Conservation (phyloP, 2,888 invertebrate genomes). For the Epinotia brunnichana region DNA sequence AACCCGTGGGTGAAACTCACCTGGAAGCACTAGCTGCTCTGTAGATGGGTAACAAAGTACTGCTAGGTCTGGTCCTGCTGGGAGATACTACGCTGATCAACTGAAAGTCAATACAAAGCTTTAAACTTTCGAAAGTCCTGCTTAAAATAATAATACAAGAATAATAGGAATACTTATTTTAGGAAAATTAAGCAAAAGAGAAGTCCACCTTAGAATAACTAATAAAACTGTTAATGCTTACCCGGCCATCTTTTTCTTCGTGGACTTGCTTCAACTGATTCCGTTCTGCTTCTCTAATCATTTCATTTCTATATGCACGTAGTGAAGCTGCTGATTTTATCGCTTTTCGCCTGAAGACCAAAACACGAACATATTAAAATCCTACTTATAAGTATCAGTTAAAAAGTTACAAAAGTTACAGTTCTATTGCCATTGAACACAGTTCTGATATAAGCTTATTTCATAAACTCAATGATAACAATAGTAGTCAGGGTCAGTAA, state of each 20-base stretch:
- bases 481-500: too few species aligned
- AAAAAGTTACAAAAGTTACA: too few species aligned
- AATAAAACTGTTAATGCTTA: conserved; percentile 46
- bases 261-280: conserved; percentile 77
- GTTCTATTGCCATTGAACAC: too few species aligned
- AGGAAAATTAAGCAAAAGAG: too few species aligned
- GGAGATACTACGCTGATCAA: conserved; percentile 79
- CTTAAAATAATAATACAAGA: too few species aligned
- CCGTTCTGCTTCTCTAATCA: conserved; percentile 74
- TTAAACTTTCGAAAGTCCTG: too few species aligned
- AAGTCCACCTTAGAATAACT: too few species aligned
- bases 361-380: background rate
- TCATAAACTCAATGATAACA: too few species aligned
- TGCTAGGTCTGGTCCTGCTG: conserved; percentile 76
- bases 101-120: conserved; percentile 54
- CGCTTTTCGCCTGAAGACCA: conserved; percentile 64
- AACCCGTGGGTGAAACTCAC: conserved; percentile 53
- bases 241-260: conserved; percentile 77
- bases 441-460: too few species aligned
- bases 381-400: background rate
- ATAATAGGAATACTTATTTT: too few species aligned
- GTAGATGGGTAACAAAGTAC: conserved; percentile 72
- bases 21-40: conserved; percentile 77
- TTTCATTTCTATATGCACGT: conserved; percentile 72
- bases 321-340: conserved; percentile 74